phyloP scores from a whole-genome alignment of 2,113 vertebrate species.

The Neogale vison region DNA sequence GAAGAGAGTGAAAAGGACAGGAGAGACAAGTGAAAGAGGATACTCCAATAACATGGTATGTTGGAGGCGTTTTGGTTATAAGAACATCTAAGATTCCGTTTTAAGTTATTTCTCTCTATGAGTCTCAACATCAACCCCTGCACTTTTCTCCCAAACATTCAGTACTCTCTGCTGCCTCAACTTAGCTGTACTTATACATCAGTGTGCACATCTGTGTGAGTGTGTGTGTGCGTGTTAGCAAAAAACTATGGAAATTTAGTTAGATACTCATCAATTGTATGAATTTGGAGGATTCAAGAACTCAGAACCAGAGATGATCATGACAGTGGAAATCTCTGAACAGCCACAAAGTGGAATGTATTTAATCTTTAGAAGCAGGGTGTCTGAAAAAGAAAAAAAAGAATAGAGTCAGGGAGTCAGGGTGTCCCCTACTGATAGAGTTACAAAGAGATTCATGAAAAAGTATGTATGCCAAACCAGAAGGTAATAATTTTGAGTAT shows the following conservation, averaged over 20 bases:
- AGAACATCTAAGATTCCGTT: background rate
- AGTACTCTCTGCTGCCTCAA: background rate
- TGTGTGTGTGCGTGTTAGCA: background rate
- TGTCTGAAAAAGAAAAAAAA: background rate
- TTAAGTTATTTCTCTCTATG: background rate
- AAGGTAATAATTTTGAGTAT: background rate
- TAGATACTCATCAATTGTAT: background rate
- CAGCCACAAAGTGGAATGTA: background rate
- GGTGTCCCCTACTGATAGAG: background rate
- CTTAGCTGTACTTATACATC: background rate
- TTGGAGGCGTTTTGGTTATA: background rate
- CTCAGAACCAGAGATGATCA: background rate
- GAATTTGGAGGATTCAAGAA: background rate
- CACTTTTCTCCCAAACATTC: background rate
- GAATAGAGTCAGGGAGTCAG: background rate
- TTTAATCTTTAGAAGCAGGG: background rate
- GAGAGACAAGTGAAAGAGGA: background rate
- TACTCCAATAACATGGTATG: background rate
- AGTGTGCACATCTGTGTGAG: background rate
- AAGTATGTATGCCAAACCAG: background rate
- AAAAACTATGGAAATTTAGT: background rate
- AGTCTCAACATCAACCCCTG: background rate
- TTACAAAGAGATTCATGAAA: background rate
- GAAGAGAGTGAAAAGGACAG: background rate
- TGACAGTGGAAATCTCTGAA: background rate